Base-by-base conservation (phyloP, 2,113 vertebrate species). In the Aegypius monachus region DNA sequence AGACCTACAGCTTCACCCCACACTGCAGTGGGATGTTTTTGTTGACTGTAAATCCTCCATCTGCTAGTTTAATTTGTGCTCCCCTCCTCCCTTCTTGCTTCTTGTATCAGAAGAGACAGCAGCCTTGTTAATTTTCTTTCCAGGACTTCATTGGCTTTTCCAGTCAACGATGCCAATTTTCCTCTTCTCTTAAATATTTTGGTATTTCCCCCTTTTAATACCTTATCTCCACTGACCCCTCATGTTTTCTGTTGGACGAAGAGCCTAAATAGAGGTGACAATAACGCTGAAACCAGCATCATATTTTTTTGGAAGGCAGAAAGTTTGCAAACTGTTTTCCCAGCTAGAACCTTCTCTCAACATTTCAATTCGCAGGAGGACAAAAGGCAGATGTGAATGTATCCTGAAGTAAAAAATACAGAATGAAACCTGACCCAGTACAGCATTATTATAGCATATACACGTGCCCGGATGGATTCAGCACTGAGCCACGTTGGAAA, bases 91-190 rank as follows among this genome's bases (percentile, higher is more conserved):
- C 12, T 89, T n/a, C n/a, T 45, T 66, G 32, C 27, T 75, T 56
- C 79, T 93, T 85, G 38, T 40, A 72, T 85, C 85, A 87, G 68
- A 70, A 86, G 9, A 84, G 59, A 43, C 43, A 81, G 53, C 45
- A 75, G 27, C 50, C 42, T 72, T 73, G 81, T 29, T n/a, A 20
- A 88, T 90, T 81, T 72, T 48, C 68, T 75, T 89, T 84, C 96
- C 94, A 96, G 81, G 67, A 23, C 42, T 81, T 70, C 81, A 32
- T 31, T 73, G 79, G n/a, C 38, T 88, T 93, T 93, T 94, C 82
- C 65, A 82, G 52, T 59, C 67, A 25, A 1, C 11, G 3, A 50
- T 66, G 25, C 52, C 42, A 63, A 45, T 72, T 93, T 88, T 90
- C 61, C 86, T 70, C 31, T 45, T 62, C 71, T 82, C 26, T 83